Evolutionary conservation across 2,113 vertebrate genomes (phyloP).

Genomic region (Macroglossus sobrinus): DNA sequence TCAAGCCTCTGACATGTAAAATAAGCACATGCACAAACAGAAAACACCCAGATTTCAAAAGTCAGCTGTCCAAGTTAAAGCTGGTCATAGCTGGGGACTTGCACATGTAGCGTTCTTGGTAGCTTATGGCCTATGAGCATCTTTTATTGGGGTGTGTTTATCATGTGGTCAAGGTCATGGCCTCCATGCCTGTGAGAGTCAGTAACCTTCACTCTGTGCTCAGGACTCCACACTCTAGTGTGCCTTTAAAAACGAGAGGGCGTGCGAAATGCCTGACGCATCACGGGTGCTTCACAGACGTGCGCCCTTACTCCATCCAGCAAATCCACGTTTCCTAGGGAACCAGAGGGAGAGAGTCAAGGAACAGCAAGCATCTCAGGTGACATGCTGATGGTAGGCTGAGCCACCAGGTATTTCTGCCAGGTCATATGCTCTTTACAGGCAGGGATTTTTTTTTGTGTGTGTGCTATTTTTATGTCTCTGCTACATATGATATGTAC

Average conservation of each 20-base stretch:
- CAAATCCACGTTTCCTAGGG: background rate
- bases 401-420: background rate
- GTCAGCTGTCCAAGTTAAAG: background rate
- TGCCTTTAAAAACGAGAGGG: background rate
- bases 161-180: background rate
- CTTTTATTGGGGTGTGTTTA: background rate
- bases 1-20: background rate
- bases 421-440: background rate
- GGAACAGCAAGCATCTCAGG: background rate
- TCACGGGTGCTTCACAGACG: background rate
- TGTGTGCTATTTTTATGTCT: background rate
- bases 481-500: background rate
- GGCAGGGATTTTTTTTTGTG: background rate
- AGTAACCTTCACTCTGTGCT: background rate
- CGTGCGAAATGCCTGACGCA: background rate
- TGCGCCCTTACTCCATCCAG: background rate
- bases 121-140: background rate
- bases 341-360: background rate
- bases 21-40: background rate
- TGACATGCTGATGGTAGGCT: background rate
- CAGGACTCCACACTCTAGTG: background rate
- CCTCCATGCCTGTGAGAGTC: accelerated
- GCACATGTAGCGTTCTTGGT: accelerated
- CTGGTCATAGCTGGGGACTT: background rate
- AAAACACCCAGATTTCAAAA: background rate